Evolutionary conservation across 2,113 vertebrate genomes (phyloP).

Genomic region (Tetrax tetrax): DNA sequence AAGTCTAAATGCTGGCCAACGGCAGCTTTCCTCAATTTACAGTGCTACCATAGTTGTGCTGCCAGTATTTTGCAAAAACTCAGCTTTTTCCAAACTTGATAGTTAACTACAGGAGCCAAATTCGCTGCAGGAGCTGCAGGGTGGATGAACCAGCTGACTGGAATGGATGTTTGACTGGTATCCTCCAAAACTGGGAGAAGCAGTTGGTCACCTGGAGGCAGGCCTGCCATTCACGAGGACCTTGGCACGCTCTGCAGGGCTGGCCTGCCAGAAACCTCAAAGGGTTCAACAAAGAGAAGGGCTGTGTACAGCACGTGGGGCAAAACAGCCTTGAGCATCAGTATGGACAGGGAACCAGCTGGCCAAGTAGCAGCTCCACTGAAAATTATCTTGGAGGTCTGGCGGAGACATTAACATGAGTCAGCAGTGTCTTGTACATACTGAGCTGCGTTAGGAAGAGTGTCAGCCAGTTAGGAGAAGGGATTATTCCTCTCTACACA

Average conservation of each 20-base stretch:
- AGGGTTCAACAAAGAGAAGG: background rate
- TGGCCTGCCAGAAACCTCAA: background rate
- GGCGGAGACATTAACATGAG: background rate
- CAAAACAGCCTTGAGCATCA: background rate
- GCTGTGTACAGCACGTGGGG: background rate
- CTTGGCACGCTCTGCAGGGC: background rate
- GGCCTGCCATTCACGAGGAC: background rate
- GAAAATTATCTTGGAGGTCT: background rate
- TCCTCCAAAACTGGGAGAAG: background rate
- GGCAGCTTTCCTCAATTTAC: background rate
- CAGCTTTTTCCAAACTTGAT: background rate
- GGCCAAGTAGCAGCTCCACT: background rate
- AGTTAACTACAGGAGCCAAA: background rate
- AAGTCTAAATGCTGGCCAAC: background rate
- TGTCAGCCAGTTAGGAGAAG: background rate
- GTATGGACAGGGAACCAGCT: background rate
- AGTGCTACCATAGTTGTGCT: background rate
- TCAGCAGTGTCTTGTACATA: background rate
- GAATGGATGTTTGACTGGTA: background rate
- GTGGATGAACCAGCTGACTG: background rate
- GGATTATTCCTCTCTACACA: background rate
- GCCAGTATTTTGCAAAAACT: background rate
- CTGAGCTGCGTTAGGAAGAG: background rate
- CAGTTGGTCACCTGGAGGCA: background rate
- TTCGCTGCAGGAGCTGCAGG: background rate